Evolutionary conservation across 2,113 vertebrate genomes (phyloP).

Genomic region (Marcusenius ussheri): DNA sequence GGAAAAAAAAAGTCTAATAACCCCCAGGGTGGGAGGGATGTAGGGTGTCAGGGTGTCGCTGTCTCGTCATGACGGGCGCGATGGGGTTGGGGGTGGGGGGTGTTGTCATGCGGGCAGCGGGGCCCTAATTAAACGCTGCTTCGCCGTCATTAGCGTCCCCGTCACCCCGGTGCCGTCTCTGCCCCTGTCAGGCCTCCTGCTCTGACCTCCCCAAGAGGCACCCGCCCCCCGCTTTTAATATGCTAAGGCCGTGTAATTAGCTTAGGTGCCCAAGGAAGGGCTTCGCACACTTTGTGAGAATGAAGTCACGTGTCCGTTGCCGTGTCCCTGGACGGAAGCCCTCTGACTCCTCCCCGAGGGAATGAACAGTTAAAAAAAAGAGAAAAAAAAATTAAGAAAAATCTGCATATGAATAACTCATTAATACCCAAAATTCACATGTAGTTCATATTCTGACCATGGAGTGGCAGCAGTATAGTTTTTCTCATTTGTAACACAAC

Average conservation of each 20-base stretch:
- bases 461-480: neutral
- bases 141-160: slow-evolving; percentile 78
- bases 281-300: neutral
- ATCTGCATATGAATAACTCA: neutral
- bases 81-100: slow-evolving; percentile 59
- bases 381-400: neutral
- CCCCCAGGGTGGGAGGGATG: slow-evolving; percentile 74
- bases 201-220: neutral
- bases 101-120: slow-evolving; percentile 72
- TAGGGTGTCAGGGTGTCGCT: slow-evolving; percentile 63
- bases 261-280: neutral
- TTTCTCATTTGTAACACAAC: neutral
- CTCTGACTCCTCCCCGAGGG: neutral
- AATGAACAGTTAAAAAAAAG: neutral
- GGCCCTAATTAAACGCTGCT: slow-evolving; percentile 82
- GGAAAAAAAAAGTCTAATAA: slow-evolving; percentile 76
- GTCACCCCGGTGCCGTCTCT: slow-evolving; percentile 69
- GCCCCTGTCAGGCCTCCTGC: slow-evolving; percentile 59
- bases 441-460: neutral
- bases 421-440: neutral
- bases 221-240: neutral
- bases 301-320: neutral
- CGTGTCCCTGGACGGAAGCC: neutral
- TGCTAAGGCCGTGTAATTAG: neutral
- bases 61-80: slow-evolving; percentile 52